Evolutionary conservation across 2,888 invertebrate genomes (phyloP).

Genomic region (Brenthis hecate): DNA sequence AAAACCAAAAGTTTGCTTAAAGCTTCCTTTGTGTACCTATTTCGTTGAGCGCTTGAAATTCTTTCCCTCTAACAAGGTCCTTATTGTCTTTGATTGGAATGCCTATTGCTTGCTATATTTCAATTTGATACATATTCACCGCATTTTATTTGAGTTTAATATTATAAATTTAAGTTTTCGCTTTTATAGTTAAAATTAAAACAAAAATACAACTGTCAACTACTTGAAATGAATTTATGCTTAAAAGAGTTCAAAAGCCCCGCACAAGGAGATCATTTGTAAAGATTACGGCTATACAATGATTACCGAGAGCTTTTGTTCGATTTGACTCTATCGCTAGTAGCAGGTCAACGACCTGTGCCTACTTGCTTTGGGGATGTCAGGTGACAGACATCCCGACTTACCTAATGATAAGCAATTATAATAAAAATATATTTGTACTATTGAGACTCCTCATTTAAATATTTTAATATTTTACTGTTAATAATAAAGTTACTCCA

Average conservation of each 20-base stretch:
- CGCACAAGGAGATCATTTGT: slow-evolving; percentile 10
- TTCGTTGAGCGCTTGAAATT: slow-evolving; percentile 5
- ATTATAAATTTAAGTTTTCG: too few relatives aligned
- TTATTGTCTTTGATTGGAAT: slow-evolving; percentile 4
- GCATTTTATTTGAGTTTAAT: too few relatives aligned
- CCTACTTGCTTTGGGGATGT: slow-evolving; percentile 33
- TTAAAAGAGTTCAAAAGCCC: slow-evolving; percentile 9
- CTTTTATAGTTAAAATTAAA: background rate
- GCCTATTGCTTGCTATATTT: background rate
- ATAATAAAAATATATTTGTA: too few relatives aligned
- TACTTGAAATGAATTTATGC: background rate
- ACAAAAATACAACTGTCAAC: background rate
- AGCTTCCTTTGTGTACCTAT: slow-evolving; percentile 10
- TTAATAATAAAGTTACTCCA: too few relatives aligned
- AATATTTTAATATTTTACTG: too few relatives aligned
- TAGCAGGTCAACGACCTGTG: slow-evolving; percentile 52
- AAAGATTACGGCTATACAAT: slow-evolving; percentile 18
- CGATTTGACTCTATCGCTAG: slow-evolving; percentile 54
- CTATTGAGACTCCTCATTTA: too few relatives aligned
- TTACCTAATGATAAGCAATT: too few relatives aligned
- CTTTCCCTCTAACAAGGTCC: background rate
- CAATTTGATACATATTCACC: too few relatives aligned
- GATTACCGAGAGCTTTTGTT: slow-evolving; percentile 26
- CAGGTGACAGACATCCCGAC: background rate
- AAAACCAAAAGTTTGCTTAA: slow-evolving; percentile 15